Evolutionary conservation across 2,113 vertebrate genomes (phyloP).

Genomic region (Hippopotamus amphibius): DNA sequence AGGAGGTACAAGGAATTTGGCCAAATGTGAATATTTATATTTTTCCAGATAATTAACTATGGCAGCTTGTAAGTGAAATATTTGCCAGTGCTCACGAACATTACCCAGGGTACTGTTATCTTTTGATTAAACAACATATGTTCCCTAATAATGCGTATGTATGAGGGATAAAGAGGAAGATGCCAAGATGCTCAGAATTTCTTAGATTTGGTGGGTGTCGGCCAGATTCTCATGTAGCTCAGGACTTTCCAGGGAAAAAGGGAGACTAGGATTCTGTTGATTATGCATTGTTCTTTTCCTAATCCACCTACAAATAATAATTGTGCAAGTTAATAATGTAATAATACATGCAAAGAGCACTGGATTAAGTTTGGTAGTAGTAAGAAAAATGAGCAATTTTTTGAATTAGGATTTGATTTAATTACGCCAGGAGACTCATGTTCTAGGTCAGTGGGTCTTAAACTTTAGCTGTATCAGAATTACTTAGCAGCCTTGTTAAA

Average conservation of each 20-base stretch:
- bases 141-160: conserved; percentile 65
- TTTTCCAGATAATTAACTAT: conserved; percentile 65
- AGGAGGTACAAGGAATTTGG: conserved; percentile 48
- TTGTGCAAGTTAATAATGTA: not conserved
- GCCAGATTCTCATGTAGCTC: conserved; percentile 48
- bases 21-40: conserved; percentile 53
- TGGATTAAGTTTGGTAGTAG: not conserved
- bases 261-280: not conserved
- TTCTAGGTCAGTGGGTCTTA: conserved; percentile 16
- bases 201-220: conserved; percentile 46
- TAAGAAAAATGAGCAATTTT: not conserved
- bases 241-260: conserved; percentile 13
- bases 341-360: not conserved
- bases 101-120: conserved; percentile 57
- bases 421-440: not conserved
- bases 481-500: not conserved
- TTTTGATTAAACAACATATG: conserved; percentile 73
- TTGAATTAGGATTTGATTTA: not conserved
- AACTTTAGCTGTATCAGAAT: not conserved
- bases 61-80: conserved; percentile 70
- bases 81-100: conserved; percentile 64
- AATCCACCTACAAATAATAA: conserved; percentile 25
- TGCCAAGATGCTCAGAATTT: conserved; percentile 60
- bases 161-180: conserved; percentile 57
- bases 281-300: not conserved